phyloP scores from a whole-genome alignment of 2,888 invertebrate species.

The Mythimna lalbum region DNA sequence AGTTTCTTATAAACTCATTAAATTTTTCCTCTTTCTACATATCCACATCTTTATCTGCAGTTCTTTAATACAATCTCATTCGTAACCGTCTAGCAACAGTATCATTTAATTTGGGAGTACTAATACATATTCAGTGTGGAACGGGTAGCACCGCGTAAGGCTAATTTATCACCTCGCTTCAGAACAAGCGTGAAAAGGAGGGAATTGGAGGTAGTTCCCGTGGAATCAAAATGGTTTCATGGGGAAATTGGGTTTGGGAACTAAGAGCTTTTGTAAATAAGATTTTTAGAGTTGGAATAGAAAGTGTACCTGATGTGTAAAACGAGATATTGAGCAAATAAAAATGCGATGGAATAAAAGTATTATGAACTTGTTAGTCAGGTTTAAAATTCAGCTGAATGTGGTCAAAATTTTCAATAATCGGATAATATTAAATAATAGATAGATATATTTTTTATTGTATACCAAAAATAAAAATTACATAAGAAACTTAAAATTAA shows the following conservation, averaged over 20 bases:
- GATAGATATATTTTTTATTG: no score
- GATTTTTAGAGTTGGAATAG: not conserved
- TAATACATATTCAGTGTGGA: constrained; percentile 63
- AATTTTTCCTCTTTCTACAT: not conserved
- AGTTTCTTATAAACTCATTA: not conserved
- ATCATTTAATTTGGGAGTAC: constrained; percentile 62
- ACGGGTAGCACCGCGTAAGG: constrained; percentile 35
- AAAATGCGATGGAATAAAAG: not conserved
- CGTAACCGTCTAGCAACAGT: constrained; percentile 28
- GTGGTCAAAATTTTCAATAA: no score
- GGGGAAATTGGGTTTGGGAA: constrained; percentile 19
- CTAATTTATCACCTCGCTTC: constrained; percentile 57
- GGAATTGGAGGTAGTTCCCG: constrained; percentile 30
- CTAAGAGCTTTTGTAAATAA: not conserved
- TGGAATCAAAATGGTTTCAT: constrained; percentile 25
- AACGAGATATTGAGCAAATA: not conserved
- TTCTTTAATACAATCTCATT: constrained; percentile 34
- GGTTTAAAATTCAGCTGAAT: no score
- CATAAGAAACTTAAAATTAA: no score
- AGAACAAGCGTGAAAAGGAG: constrained; percentile 44
- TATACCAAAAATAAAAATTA: no score
- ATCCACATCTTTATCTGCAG: constrained; percentile 2
- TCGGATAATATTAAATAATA: no score
- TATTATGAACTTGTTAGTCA: not conserved
- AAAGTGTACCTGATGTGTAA: not conserved